Base-by-base conservation (phyloP, 2,797 vertebrate species). In the Neostethus bicornis region DNA sequence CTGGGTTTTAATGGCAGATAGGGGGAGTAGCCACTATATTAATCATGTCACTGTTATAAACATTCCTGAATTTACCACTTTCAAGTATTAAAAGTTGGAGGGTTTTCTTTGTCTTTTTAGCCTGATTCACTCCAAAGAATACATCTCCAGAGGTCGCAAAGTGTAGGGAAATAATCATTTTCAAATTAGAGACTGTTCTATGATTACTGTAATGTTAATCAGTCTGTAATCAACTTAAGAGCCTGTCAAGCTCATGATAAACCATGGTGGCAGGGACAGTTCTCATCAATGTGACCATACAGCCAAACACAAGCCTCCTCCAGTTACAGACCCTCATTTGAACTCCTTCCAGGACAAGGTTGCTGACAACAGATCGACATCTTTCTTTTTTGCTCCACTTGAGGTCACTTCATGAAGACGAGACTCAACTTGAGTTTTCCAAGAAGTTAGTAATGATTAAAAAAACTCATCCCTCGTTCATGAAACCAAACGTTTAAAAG, bases 181-280 rank as follows among this genome's bases (percentile, higher is more conserved):
- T 60, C 41, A 56, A 68, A 74, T 74, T 59, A 77, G 50, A 62
- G 73, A 73, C 75, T 80, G 77, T 84, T 76, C 72, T 65, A 66
- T 73, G 58, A 85, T 82, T 66, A 75, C 67, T 67, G 61, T 76
- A 75, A 78, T 60, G 70, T 71, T 86, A 84, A 88, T 85, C 70
- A 75, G 55, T 59, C 73, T 51, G 61, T 68, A 80, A 82, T 90
- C 83, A 82, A 73, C 77, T 79, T 81, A 68, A 84, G 79, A 81
- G 79, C 51, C 63, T 45, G 67, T 81, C 78, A 61, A 61, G 75
- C 31, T 47, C 41, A 63, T 77, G 84, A 80, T 19, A n/a, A 66
- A 81, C 69, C 21, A 21, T 43, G 54, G 54, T 38, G 42, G 51
- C 66, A 73, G 64, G 73, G 73, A 49, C 62, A 21, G 3, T 52